Base-by-base conservation (phyloP, 2,113 vertebrate species). In the Muntiacus muntjak region DNA sequence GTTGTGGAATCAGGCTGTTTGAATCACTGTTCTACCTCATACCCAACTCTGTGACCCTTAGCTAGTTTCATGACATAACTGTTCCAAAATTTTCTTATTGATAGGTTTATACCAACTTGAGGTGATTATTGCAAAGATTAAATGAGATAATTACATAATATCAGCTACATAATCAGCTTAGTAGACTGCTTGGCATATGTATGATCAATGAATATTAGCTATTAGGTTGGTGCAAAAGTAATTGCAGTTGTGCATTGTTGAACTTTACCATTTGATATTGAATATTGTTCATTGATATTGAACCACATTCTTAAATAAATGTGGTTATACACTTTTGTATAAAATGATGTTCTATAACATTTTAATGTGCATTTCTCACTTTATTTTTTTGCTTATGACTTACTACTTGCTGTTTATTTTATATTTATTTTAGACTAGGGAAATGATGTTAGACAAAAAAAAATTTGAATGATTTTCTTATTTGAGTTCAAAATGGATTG, bases 201-300 rank as follows among this genome's bases (percentile, higher is more conserved):
- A 54, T 97, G 28, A 19, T 95, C 79, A 89, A 11, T 91, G 88
- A 98, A 94, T 94, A 84, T 54, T 97, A 96, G 47, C 36, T 87
- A 47, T 96, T 76, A 76, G 71, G 71, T 76, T 76, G 71, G 71
- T 76, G 23, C 71, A 76, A 76, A 76, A 76, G 71, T 43, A 76
- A 76, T 43, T 76, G 71, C 71, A 43, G 21, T 76, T 76, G 21
- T 76, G 23, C 71, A 76, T 76, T 76, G 23, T 76, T 43, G 71
- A 76, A 76, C 12, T 76, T 76, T 43, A 40, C 71, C 71, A 40
- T 43, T 74, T 76, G 71, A 76, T 76, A 43, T 76, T 76, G 40
- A 76, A 76, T 50, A 50, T 50, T 50, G 47, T 50, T 50, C 47
- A 50, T 43, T 76, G 71, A 76, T 76, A 43, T 76, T 76, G 40